These are phyloP conservation scores for Leptopterna dolabrata DNA, from an alignment of 2,888 invertebrate species.

Conservation along the genomic window DNA sequence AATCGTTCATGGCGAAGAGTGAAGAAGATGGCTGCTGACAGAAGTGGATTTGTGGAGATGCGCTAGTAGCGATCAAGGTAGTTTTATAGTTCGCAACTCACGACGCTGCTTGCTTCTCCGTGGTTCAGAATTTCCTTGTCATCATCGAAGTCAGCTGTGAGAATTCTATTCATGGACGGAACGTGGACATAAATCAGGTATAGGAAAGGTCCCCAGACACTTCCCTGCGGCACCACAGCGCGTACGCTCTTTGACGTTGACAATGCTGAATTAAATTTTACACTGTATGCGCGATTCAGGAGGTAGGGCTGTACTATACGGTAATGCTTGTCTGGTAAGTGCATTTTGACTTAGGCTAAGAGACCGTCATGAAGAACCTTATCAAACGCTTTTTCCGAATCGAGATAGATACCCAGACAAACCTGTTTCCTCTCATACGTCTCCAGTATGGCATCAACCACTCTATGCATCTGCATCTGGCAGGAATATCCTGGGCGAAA, in stretches of 20 bases:
- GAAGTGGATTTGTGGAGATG: neutral
- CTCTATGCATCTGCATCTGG: conserved; percentile 56
- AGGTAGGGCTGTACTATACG: too few relatives aligned
- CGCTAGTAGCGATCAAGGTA: conserved; percentile 1
- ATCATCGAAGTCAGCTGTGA: neutral
- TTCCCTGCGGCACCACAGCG: too few relatives aligned
- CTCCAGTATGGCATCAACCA: conserved; percentile 37
- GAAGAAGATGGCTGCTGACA: conserved; percentile 1
- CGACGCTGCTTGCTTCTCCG: too few relatives aligned
- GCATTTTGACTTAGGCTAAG: neutral
- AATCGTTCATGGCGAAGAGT: neutral
- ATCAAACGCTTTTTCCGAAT: too few relatives aligned
- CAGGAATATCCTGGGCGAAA: conserved; percentile 57
- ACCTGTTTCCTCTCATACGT: too few relatives aligned
- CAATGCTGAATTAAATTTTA: neutral
- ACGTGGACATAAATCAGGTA: neutral
- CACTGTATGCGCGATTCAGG: too few relatives aligned
- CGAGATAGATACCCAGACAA: conserved; percentile 53
- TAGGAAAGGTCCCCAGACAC: too few relatives aligned
- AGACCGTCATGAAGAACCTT: conserved; percentile 8
- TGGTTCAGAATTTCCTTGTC: neutral
- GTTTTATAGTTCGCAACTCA: neutral
- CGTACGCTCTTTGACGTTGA: neutral
- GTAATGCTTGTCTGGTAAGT: neutral
- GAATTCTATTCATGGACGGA: neutral